These are phyloP conservation scores for Dinomys branickii DNA, from an alignment of 2,113 vertebrate species.

Conservation along the genomic window DNA sequence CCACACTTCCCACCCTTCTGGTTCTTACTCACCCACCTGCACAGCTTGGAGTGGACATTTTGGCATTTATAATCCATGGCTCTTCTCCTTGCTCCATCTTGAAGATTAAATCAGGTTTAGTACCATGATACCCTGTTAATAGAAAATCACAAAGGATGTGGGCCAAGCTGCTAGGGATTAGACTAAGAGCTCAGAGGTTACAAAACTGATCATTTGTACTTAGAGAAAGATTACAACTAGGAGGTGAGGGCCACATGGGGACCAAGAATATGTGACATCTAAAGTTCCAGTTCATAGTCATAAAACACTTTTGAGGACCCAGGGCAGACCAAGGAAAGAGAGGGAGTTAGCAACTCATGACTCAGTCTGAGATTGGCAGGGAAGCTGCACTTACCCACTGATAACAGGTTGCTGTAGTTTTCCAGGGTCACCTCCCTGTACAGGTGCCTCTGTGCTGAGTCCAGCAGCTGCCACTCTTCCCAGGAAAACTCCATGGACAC, in stretches of 20 bases:
- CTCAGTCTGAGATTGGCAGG: not conserved
- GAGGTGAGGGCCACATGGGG: not conserved
- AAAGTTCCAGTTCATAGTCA: not conserved
- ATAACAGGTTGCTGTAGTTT: constrained; percentile 67
- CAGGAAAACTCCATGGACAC: constrained; percentile 68
- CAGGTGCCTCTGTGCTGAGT: constrained; percentile 55
- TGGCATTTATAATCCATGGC: constrained; percentile 57
- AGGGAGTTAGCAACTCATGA: not conserved
- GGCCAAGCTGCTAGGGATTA: not conserved
- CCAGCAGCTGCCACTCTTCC: constrained; percentile 75
- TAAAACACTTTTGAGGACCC: not conserved
- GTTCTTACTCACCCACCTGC: constrained; percentile 59
- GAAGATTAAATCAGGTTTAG: constrained; percentile 75
- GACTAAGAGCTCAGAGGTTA: not conserved
- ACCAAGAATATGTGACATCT: not conserved
- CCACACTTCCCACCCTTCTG: not conserved
- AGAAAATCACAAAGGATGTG: constrained; percentile 41
- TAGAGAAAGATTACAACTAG: not conserved
- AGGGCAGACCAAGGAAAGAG: not conserved
- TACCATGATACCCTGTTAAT: constrained; percentile 71
- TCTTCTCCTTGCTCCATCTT: constrained; percentile 78
- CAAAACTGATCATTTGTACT: not conserved
- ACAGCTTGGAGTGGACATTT: constrained; percentile 1
- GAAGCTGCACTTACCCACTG: constrained; percentile 48
- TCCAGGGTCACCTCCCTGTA: constrained; percentile 73